phyloP scores from a whole-genome alignment of 2,888 invertebrate genomes.

The Plagodis pulveraria region DNA sequence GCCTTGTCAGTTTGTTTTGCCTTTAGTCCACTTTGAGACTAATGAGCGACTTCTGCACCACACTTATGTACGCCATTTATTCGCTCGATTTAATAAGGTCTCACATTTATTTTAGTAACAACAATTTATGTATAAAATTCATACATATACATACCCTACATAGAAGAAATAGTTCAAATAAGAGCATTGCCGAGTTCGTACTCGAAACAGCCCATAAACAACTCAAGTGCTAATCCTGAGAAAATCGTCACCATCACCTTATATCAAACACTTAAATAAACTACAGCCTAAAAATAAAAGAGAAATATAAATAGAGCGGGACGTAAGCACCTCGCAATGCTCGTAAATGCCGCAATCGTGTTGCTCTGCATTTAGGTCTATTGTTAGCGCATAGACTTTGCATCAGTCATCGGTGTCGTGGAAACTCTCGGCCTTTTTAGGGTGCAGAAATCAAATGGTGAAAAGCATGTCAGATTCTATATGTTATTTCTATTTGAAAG shows the following conservation, averaged over 20 bases:
- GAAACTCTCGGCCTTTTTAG: background rate
- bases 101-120: background rate
- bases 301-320: constrained; percentile 19
- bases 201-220: constrained; percentile 7
- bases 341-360: constrained; percentile 20
- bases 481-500: too few relatives aligned
- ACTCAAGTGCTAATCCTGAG: constrained; percentile 7
- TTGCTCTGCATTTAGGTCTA: constrained; percentile 14
- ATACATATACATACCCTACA: too few relatives aligned
- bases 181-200: constrained; percentile 3
- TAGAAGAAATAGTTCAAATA: too few relatives aligned
- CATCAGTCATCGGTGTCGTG: background rate
- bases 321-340: constrained; percentile 6
- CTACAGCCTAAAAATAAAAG: constrained; percentile 21
- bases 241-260: constrained; percentile 2
- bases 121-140: background rate
- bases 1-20: constrained; percentile 13
- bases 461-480: too few relatives aligned
- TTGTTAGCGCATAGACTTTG: constrained; percentile 22
- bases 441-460: too few relatives aligned
- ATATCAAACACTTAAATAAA: constrained; percentile 6
- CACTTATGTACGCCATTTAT: background rate
- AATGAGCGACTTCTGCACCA: constrained; percentile 13
- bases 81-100: background rate
- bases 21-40: constrained; percentile 15